phyloP scores from a whole-genome alignment of 2,113 vertebrate species.

The Morone saxatilis region DNA sequence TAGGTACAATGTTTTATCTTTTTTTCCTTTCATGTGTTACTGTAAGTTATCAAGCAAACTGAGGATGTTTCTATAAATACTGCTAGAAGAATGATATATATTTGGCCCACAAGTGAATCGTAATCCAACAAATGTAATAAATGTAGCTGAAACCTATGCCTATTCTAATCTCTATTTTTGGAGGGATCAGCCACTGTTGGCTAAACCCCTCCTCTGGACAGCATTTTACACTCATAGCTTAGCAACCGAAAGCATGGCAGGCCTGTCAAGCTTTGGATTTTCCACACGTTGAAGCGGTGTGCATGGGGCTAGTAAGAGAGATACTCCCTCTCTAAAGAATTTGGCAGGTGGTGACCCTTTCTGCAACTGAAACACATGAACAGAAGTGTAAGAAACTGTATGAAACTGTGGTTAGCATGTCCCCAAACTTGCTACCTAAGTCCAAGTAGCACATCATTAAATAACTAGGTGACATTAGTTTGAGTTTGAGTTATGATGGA shows the following conservation, averaged over 20 bases:
- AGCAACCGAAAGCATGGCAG: not conserved
- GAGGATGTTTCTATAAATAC: not conserved
- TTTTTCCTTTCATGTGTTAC: not conserved
- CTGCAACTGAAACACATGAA: not conserved
- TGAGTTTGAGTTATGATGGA: too few species aligned
- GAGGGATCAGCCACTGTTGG: not conserved
- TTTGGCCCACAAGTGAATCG: not conserved
- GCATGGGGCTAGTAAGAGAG: not conserved
- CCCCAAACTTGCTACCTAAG: not conserved
- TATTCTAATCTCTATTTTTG: slow-evolving; percentile 13
- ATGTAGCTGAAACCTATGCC: not conserved
- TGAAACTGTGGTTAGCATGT: not conserved
- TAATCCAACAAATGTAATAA: not conserved
- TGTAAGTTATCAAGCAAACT: not conserved
- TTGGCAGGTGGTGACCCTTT: not conserved
- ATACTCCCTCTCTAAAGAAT: not conserved
- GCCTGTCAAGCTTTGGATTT: not conserved
- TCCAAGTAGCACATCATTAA: too few species aligned
- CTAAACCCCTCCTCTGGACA: not conserved
- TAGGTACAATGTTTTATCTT: not conserved
- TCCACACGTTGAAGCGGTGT: not conserved
- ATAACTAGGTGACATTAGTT: too few species aligned
- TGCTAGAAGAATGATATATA: not conserved
- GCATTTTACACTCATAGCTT: not conserved
- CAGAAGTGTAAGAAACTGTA: too few species aligned